A percentile compares a stretch with the other conserved stretches of the same genome.
phyloP scores from a whole-genome alignment of 2,113 vertebrate species.

The Camelus bactrianus region DNA sequence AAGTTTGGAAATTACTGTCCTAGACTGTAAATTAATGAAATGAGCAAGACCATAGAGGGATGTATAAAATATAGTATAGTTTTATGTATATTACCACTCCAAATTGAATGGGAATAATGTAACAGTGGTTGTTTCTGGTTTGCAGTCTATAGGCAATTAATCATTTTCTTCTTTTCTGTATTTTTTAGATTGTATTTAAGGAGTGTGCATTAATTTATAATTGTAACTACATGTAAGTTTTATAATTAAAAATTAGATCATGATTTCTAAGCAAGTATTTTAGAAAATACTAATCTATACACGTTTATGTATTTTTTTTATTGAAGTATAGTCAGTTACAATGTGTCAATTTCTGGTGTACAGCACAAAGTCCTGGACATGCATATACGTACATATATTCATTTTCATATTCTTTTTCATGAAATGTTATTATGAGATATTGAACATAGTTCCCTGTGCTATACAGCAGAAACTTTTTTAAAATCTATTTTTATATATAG shows the following conservation, averaged over 20 bases:
- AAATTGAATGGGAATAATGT: not conserved
- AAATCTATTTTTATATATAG: too few species aligned
- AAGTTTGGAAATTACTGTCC: conserved; percentile 7
- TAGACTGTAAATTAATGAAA: not conserved
- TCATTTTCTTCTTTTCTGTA: not conserved
- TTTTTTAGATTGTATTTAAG: conserved; percentile 27
- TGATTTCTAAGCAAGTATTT: conserved; percentile 6
- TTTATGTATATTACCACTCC: not conserved
- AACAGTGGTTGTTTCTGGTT: not conserved
- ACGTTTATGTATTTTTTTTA: not conserved
- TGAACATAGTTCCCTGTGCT: too few species aligned
- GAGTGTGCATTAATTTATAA: not conserved
- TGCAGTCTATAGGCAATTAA: not conserved
- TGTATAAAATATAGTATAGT: not conserved
- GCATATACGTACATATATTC: too few species aligned
- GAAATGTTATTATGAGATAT: too few species aligned
- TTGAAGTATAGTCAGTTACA: not conserved
- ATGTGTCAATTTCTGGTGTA: not conserved
- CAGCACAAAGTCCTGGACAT: not conserved
- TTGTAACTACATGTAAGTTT: not conserved
- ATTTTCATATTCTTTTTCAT: too few species aligned
- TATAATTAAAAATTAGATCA: not conserved
- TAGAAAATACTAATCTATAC: not conserved
- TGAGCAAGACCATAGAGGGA: not conserved
- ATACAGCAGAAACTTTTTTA: too few species aligned